Evolutionary conservation across 2,888 invertebrate species (phyloP), one percentile per base, ranked within the genome.

Genomic region (Polylopha cassiicola): DNA sequence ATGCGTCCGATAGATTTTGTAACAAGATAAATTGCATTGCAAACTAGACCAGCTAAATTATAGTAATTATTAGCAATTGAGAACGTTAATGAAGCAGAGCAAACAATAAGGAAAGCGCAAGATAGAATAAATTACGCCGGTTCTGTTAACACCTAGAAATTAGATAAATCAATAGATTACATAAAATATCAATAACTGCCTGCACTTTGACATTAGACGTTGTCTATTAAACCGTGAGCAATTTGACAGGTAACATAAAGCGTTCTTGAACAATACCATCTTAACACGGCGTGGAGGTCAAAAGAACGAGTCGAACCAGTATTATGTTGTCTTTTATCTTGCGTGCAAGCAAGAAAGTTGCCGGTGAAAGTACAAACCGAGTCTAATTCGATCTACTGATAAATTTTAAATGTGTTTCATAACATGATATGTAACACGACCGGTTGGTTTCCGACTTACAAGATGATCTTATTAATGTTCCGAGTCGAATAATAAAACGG

Each of bases 281-380:
- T 51, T 45, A 50, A 58, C 51, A 49, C 46, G 51, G 59, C 67
- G 6, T 20, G 50, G 71, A 76, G 79, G 78, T 75, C 76, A 76
- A 61, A 50, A 44, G 53, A 63, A 68, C 73, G 51, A 60, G 69
- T 62, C 60, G 43, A 57, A 70, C 68, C 65, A 65, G 73, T 71
- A 66, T 69, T 70, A n/a, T n/a, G n/a, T 66, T 61, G 51, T 56
- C 58, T 47, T 43, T 37, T 26, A 36, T 32, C 55, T 48, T 56
- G 53, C 60, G 61, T 53, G 47, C 63, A 59, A 58, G 60, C 61
- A 80, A 72, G 79, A 79, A 77, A 80, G 77, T 71, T 63, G 52
- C 47, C 58, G 80, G 79, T 81, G 82, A 82, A 84, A 82, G 81
- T 81, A 73, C 64, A 48, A 58, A 61, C 61, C 69, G 57, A 55